These are phyloP conservation scores for Tetrao urogallus DNA, from an alignment of 2,113 vertebrate genomes.

Conservation along the genomic window DNA sequence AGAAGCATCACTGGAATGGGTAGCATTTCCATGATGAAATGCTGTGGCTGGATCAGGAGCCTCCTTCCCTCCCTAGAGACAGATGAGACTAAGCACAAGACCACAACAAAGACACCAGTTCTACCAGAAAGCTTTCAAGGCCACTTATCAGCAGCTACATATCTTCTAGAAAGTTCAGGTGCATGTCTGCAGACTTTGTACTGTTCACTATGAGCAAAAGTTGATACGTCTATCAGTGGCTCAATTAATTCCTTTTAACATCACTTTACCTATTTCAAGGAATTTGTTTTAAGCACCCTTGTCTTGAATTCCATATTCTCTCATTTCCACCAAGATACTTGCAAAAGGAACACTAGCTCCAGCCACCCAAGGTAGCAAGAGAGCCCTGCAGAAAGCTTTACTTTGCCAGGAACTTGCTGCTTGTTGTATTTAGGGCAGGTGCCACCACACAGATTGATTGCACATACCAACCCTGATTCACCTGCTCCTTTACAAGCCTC, in stretches of 20 bases:
- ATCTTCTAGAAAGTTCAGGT: not conserved
- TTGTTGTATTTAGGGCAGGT: not conserved
- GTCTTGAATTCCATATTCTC: not conserved
- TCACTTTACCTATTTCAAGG: accelerated
- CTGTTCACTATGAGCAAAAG: not conserved
- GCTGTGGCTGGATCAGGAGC: not conserved
- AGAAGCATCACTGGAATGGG: accelerated
- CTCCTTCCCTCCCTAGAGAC: accelerated
- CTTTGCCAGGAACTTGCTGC: not conserved
- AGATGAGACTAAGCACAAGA: accelerated
- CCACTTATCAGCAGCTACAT: not conserved
- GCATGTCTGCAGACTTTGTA: not conserved
- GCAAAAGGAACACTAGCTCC: accelerated
- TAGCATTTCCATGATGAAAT: not conserved
- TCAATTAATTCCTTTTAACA: not conserved
- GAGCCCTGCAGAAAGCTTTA: accelerated
- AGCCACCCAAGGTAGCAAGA: accelerated
- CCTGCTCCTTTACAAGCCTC: not conserved
- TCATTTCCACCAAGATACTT: too few species aligned
- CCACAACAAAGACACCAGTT: not conserved
- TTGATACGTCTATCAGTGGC: accelerated
- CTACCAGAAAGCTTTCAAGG: not conserved
- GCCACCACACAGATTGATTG: not conserved
- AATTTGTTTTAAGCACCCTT: accelerated
- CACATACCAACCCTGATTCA: not conserved